Evolutionary conservation across 2,888 invertebrate species (phyloP).

Genomic region (Caenorhabditis macrosperma): DNA sequence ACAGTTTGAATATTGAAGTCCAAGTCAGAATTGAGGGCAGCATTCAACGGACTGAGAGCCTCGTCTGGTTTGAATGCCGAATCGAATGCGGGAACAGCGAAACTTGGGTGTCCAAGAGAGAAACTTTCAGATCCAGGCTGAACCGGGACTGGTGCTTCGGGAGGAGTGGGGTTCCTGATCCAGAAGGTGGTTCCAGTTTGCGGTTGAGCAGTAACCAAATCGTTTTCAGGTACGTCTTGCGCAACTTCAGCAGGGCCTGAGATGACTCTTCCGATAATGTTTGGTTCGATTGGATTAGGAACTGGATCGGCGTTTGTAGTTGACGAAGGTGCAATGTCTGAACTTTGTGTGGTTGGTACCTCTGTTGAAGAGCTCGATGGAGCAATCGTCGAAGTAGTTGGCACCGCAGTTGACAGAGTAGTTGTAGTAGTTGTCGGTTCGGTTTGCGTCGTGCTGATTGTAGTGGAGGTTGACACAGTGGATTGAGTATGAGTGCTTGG

Average conservation of each 20-base stretch:
- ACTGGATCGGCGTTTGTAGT: neutral
- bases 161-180: constrained; percentile 42
- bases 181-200: constrained; percentile 32
- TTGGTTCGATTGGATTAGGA: neutral
- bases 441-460: neutral
- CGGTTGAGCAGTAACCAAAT: neutral
- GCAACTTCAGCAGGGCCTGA: neutral
- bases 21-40: neutral
- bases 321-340: no score
- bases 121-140: neutral
- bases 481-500: neutral
- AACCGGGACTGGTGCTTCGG: constrained; percentile 4
- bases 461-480: neutral
- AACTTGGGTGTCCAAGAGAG: neutral
- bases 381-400: neutral
- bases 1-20: constrained; percentile 28
- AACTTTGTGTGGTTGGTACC: no score
- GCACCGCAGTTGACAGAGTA: neutral
- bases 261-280: no score
- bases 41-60: constrained; percentile 12
- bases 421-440: neutral
- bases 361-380: no score
- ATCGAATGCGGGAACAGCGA: neutral
- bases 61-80: constrained; percentile 17
- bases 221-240: neutral